Percentiles rank a stretch among this genome's conserved stretches.
Evolutionary conservation across 2,888 invertebrate genomes (phyloP).

Genomic region (Auanema freiburgensis): DNA sequence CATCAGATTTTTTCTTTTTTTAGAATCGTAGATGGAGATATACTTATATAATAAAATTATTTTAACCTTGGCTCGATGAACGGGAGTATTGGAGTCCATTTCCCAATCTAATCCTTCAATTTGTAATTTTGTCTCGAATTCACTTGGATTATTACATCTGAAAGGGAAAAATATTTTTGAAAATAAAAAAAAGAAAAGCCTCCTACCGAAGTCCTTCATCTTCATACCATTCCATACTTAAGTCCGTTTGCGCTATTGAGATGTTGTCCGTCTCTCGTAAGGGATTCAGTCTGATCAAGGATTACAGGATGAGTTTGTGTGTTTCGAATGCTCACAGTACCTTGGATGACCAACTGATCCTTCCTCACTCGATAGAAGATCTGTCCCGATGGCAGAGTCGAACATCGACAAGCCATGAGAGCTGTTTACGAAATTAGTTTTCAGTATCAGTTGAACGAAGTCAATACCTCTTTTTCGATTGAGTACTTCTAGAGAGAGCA

Average conservation of each 20-base stretch:
- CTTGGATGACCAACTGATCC: slow-evolving; percentile 23
- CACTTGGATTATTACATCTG: background rate
- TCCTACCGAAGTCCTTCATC: slow-evolving; percentile 28
- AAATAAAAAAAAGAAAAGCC: slow-evolving; percentile 1
- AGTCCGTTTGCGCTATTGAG: slow-evolving; percentile 40
- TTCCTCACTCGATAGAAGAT: slow-evolving; percentile 44
- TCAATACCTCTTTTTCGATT: slow-evolving; percentile 27
- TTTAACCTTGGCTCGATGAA: too few species aligned
- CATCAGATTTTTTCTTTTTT: too few species aligned
- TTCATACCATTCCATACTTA: slow-evolving; percentile 54
- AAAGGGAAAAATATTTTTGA: background rate
- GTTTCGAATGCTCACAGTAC: background rate
- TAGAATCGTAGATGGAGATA: too few species aligned
- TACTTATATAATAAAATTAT: too few species aligned
- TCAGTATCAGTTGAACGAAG: background rate
- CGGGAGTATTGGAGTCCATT: slow-evolving; percentile 12
- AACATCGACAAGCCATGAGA: slow-evolving; percentile 43
- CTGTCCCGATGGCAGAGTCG: slow-evolving; percentile 52
- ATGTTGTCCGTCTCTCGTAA: slow-evolving; percentile 24
- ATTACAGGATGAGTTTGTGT: background rate
- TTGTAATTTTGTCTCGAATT: slow-evolving; percentile 1
- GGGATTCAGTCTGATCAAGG: slow-evolving; percentile 19
- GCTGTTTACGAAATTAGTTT: slow-evolving; percentile 14
- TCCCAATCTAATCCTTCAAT: slow-evolving; percentile 19
- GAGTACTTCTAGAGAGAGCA: slow-evolving; percentile 26